phyloP scores from a whole-genome alignment of 2,888 invertebrate species.

The Theretra japonica region DNA sequence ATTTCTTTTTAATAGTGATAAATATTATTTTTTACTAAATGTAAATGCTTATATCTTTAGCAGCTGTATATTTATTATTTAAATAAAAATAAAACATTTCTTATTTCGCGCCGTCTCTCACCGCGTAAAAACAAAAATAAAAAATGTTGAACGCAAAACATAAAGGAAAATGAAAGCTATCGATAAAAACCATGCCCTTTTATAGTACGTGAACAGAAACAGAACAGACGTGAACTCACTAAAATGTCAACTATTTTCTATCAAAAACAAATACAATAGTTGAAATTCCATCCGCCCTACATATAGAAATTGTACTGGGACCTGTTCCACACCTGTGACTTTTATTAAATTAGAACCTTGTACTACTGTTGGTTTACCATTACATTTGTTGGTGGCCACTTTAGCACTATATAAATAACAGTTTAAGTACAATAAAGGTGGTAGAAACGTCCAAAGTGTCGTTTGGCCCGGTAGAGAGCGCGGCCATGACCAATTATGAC shows the following conservation, averaged over 20 bases:
- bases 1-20: no score
- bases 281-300: constrained; percentile 39
- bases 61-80: no score
- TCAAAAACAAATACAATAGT: constrained; percentile 10
- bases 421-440: constrained; percentile 46
- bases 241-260: neutral
- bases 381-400: constrained; percentile 43
- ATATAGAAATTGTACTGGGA: constrained; percentile 23
- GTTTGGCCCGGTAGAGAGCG: constrained; percentile 44
- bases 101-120: neutral
- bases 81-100: no score
- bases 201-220: no score
- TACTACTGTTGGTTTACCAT: constrained; percentile 29
- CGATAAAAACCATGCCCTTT: neutral
- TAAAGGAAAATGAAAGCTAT: constrained; percentile 3
- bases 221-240: neutral
- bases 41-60: no score
- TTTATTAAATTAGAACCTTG: constrained; percentile 32
- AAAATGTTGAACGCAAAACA: neutral
- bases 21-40: no score
- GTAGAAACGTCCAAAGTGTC: constrained; percentile 50
- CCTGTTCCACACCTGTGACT: constrained; percentile 28
- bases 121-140: neutral
- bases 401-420: constrained; percentile 54
- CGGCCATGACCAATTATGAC: constrained; percentile 51